Conservation (phyloP, 1,140 invertebrate species). For the Cepaea nemoralis region DNA sequence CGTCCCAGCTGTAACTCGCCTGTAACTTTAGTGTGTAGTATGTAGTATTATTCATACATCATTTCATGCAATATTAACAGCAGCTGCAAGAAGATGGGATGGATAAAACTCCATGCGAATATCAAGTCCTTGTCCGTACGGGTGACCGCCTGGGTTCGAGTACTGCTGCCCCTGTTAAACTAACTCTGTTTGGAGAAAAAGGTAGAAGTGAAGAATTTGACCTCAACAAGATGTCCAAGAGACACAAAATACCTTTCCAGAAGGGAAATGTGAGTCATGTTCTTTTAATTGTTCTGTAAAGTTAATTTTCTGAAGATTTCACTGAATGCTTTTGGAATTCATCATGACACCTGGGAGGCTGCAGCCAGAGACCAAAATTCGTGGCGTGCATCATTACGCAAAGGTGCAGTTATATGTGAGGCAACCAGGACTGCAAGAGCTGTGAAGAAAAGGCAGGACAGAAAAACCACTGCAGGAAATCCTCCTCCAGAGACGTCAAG, state of each 20-base stretch:
- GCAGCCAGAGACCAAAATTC: too few species aligned
- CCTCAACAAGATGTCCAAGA: conserved; percentile 55
- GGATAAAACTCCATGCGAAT: conserved; percentile 58
- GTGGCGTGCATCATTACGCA: too few species aligned
- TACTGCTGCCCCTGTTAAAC: conserved; percentile 64
- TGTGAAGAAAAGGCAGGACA: too few species aligned
- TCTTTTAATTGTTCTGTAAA: too few species aligned
- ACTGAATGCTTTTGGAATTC: too few species aligned
- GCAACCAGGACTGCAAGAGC: too few species aligned
- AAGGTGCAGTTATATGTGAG: too few species aligned
- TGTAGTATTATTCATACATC: not conserved
- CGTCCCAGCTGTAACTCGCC: not conserved
- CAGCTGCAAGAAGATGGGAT: conserved; percentile 59
- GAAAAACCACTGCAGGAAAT: too few species aligned
- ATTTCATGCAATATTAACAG: not conserved
- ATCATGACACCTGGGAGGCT: too few species aligned
- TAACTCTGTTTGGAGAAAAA: conserved; percentile 66
- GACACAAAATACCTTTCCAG: conserved; percentile 68
- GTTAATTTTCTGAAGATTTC: too few species aligned
- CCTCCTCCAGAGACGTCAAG: too few species aligned
- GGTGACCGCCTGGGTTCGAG: conserved; percentile 66
- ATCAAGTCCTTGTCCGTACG: conserved; percentile 65
- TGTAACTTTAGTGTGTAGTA: not conserved
- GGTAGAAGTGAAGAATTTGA: conserved; percentile 63
- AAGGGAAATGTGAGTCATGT: conserved; percentile 62